These are phyloP conservation scores for Enhydra lutris DNA, from an alignment of 2,113 vertebrate species.

Conservation along the genomic window DNA sequence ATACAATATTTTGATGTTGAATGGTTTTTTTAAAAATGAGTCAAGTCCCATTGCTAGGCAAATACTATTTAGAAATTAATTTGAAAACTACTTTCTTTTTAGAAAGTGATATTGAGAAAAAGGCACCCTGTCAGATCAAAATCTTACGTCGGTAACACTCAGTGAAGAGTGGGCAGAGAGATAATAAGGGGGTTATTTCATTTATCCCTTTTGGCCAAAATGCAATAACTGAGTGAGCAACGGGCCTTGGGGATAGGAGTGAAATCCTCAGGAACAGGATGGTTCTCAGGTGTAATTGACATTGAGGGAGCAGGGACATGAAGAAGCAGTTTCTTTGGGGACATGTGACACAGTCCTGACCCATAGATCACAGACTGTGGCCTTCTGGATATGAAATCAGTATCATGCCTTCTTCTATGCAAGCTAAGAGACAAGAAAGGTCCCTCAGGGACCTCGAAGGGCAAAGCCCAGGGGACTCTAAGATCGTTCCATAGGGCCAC, in stretches of 20 bases:
- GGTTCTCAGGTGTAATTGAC: not conserved
- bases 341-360: not conserved
- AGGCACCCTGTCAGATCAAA: not conserved
- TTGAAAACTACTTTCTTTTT: not conserved
- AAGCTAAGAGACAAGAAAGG: not conserved
- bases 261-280: not conserved
- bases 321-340: not conserved
- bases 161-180: not conserved
- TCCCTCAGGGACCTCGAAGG: rapidly evolving
- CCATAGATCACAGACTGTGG: not conserved
- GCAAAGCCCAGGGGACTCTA: not conserved
- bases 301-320: not conserved
- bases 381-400: not conserved
- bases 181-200: not conserved
- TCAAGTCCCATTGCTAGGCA: not conserved
- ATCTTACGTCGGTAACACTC: not conserved
- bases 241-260: not conserved
- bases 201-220: not conserved
- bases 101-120: not conserved
- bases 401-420: not conserved
- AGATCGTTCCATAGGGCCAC: not conserved
- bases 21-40: not conserved
- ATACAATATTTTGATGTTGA: not conserved
- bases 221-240: not conserved
- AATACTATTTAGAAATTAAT: not conserved